Evolutionary conservation across 2,113 vertebrate species (phyloP), one percentile per base, ranked within the genome.

Genomic region (Epinephelus lanceolatus): DNA sequence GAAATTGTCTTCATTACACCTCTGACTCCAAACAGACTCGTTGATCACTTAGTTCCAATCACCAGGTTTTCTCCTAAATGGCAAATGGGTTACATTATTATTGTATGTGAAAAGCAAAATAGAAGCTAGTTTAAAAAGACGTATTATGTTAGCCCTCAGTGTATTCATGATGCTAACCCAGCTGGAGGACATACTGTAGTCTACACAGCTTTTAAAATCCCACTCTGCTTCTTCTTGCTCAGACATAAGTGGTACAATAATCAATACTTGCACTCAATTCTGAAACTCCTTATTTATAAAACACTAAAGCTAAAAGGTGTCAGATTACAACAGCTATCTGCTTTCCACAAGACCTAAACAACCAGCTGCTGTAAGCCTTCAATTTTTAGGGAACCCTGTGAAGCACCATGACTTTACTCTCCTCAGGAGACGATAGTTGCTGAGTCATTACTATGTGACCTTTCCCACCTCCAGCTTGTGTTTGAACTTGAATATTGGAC

Each of bases 391-490:
- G 57, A 47, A 77, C 19, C 23, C 42, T 52, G 40, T 56, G 15
- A 18, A 25, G 21, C 71, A 27, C 30, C 74, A 15, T 40, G 6
- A 65, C 40, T 72, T 62, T 11, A 5, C 62, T 60, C n/a, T 40
- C 12, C 47, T 62, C 57, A 6, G 61, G 65, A 53, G 40, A 45
- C 27, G 49, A 47, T 57, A 51, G 56, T 10, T 88, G 91, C 90
- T 83, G 90, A 90, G 90, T 93, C 91, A 93, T 76, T 61, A 87
- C 81, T 75, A 68, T 55, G 66, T 86, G 88, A 91, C 88, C 86
- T 84, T 47, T 73, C 15, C 65, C 76, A 81, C 70, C 78, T 65
- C 76, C 68, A 55, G 62, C 67, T 45, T 8, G 61, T 57, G 51
- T 13, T 56, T 80, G n/a, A 86, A 69, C 80, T 82, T 42, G 13